Base-by-base conservation (phyloP, 2,888 invertebrate species). In the Prenolepis imparis region DNA sequence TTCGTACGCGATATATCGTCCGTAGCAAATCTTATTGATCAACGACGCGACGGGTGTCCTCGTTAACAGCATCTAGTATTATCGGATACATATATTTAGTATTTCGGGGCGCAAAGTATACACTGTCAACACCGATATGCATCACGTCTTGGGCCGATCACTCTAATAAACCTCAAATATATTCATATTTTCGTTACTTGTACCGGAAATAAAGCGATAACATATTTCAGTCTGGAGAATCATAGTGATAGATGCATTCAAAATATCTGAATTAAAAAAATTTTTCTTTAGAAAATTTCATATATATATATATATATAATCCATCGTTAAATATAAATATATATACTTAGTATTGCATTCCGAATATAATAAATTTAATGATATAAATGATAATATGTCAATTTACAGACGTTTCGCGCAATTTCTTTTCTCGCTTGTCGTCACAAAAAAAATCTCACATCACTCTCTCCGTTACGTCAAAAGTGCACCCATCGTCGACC, bases 21-120 rank as follows among this genome's bases (percentile, higher is more conserved):
- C 59, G 1, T 8, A 24, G 59, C 44, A 61, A 80, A 70, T 70
- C 68, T 59, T 80, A 80, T 80, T 59, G 70, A 80, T 80, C 11
- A 77, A 55, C 78, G 59, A 32, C 36, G 59, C 44, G 59, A 78
- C 78, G 44, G 41, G 44, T 24, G 59, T 59, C 59, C 59, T 61
- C 57, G 68, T 68, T 59, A 77, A 68, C 32, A 9, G 21, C 68
- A 36, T 44, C 18, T 32, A 5, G 28, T 41, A 57, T 70, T 44
- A 78, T 70, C 59, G 44, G 32, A 59, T 44, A 48, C 32, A 48
- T 55, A 32, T 39, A 68, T 57, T 68, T 55, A 39, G 68, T 18
- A 48, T 48, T 70, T 70, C 44, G 68, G 68, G 57, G 41, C 41
- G 66, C 8, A 5, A 3, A 0, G 6, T n/a, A 11, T 5, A 39